Evolutionary conservation across 2,888 invertebrate species (phyloP), one percentile per base, ranked within the genome.

Genomic region (Trichopoda pennipes): DNA sequence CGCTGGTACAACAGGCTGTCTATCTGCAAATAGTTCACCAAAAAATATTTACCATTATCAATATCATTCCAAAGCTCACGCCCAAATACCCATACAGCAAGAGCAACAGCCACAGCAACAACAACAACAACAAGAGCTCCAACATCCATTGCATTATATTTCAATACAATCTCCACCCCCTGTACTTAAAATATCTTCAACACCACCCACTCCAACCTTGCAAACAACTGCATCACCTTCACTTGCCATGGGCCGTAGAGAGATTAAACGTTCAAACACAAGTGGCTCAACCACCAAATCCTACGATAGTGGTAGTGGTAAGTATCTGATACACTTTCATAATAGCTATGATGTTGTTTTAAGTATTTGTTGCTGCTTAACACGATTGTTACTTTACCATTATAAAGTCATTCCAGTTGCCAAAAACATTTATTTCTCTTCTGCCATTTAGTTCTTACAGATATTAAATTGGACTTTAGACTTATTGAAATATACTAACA

Each of bases 211-310:
- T 53, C 68, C 79, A 63, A 42, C 78, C 38, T 10, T 63, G 51
- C 49, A 69, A 83, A 14, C 72, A 76, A 23, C 72, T 74, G 23
- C 60, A 73, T 47, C 73, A 79, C 58, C 78, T 74, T 74, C 70
- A 85, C 78, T 78, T 77, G 84, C 80, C 80, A 91, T 91, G 91
- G 91, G 91, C 49, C 89, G 91, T 76, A 90, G 91, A 80, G 91
- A 91, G 86, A 91, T 91, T 85, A 91, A 91, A 84, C 89, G 91
- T 80, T 90, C 91, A 82, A 90, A 90, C 84, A 90, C 90, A 63
- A 90, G 90, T 85, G 88, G 89, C 75, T 90, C 90, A 84, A 89
- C 89, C 82, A 86, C 87, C 77, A 87, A 89, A 85, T 89, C 90
- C 80, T 90, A 90, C 78, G 90, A 90, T 83, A 88, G 89, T 82